phyloP scores from a whole-genome alignment of 1,140 invertebrate genomes.

The Heliconius congener region DNA sequence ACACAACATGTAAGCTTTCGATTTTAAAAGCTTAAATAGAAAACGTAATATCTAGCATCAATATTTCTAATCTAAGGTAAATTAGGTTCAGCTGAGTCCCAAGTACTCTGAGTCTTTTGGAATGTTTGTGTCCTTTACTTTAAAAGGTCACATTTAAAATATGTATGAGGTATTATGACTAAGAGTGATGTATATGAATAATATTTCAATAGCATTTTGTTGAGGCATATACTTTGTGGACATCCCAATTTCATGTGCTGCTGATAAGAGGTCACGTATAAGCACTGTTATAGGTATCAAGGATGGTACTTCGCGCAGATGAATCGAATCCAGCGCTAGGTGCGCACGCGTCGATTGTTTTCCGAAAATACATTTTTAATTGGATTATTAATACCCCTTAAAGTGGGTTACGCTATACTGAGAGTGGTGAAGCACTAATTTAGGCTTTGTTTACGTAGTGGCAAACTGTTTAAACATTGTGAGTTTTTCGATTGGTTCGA shows the following conservation, averaged over 20 bases:
- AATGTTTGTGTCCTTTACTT: slow-evolving; percentile 23
- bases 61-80: neutral
- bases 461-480: slow-evolving; percentile 55
- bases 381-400: slow-evolving; percentile 43
- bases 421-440: slow-evolving; percentile 45
- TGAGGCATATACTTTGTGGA: slow-evolving; percentile 30
- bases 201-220: slow-evolving; percentile 33
- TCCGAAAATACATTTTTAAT: slow-evolving; percentile 39
- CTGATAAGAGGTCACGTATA: slow-evolving; percentile 72
- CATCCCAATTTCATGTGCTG: slow-evolving; percentile 37
- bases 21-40: too few species aligned
- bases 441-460: slow-evolving; percentile 61
- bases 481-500: slow-evolving; percentile 42
- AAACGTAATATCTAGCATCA: neutral
- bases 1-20: too few species aligned
- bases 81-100: neutral
- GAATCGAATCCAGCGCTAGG: slow-evolving; percentile 46
- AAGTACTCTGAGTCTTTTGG: neutral
- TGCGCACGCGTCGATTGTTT: slow-evolving; percentile 59
- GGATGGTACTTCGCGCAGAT: slow-evolving; percentile 50
- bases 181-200: slow-evolving; percentile 32
- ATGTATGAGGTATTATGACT: slow-evolving; percentile 15
- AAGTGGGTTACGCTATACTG: slow-evolving; percentile 40
- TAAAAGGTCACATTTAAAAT: slow-evolving; percentile 22
- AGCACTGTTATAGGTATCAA: slow-evolving; percentile 38